Base-by-base conservation (phyloP, 64 coral and sea anemone species). In the Acropora yongei region DNA sequence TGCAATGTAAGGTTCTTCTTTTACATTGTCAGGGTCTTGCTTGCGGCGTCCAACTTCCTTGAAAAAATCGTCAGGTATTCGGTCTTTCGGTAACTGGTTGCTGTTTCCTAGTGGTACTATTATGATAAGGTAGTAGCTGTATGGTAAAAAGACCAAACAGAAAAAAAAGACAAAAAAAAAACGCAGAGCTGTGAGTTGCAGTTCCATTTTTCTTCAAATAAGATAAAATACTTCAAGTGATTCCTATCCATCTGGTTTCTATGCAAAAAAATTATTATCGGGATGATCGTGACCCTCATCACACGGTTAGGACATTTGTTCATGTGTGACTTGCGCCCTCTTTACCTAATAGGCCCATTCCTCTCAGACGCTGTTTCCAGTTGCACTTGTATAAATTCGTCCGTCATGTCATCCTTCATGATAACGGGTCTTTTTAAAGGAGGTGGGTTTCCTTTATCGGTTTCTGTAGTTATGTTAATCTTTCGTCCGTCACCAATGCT, bases 271-370 rank as follows among this genome's bases (percentile, higher is more conserved):
- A n/a, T 55, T 10, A 10, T 55, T 4, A 55, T 55, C 51, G 51
- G 6, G 0, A 55, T 55, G 6, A 55, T 55, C 51, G 9, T 55
- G 6, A 2, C 10, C 51, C 5, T 55, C 51, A 2, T 55, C 51
- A 55, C 51, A 55, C 10, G 5, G 51, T 55, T 55, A 55, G 5
- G 0, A 55, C 10, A 5, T 7, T 55, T 9, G 51, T 55, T 55
- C 51, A 55, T 9, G 5, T 7, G 1, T 9, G 51, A 7, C 51
- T 7, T 55, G n/a, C n/a, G n/a, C n/a, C n/a, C 51, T 10, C 1
- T 55, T 5, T 72, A 97, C 95, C 92, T 97, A 42, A 97, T 76
- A 4, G 95, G 95, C 3, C 95, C 95, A 46, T 97, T 97, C 30
- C 74, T 87, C 3, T 90, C 95, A 16, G 88, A 67, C 7, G 89